phyloP scores from a whole-genome alignment of 2,888 invertebrate species.

The Gisinianus flammeolus region DNA sequence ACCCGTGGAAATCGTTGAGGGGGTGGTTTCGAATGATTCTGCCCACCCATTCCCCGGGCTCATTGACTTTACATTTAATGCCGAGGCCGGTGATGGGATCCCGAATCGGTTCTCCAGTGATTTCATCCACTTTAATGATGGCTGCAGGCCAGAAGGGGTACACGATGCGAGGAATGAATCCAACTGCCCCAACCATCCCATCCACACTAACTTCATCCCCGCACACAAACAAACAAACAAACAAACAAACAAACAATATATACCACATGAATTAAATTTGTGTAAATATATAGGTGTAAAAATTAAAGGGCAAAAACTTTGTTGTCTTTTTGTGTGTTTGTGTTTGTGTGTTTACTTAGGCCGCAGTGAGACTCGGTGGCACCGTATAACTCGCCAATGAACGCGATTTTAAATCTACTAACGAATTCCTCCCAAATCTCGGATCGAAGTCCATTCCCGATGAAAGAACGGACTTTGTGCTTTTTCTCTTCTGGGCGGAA shows the following conservation, averaged over 20 bases:
- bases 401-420: slow-evolving; percentile 79
- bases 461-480: slow-evolving; percentile 80
- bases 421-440: slow-evolving; percentile 93
- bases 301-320: not conserved
- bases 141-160: slow-evolving; percentile 81
- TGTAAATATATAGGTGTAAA: not conserved
- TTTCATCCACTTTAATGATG: slow-evolving; percentile 75
- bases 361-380: slow-evolving; percentile 89
- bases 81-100: slow-evolving; percentile 81
- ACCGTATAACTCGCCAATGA: slow-evolving; percentile 93
- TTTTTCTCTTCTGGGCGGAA: slow-evolving; percentile 72
- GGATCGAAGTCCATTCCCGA: slow-evolving; percentile 91
- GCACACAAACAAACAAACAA: too few species aligned
- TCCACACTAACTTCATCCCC: slow-evolving; percentile 84
- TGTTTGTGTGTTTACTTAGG: slow-evolving; percentile 14
- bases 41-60: slow-evolving; percentile 95
- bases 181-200: slow-evolving; percentile 90
- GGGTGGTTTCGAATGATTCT: slow-evolving; percentile 90
- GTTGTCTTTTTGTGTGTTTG: not conserved
- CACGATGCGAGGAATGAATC: slow-evolving; percentile 88
- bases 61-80: slow-evolving; percentile 71
- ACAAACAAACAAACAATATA: too few species aligned
- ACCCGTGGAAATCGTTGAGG: slow-evolving; percentile 85
- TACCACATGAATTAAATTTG: not conserved
- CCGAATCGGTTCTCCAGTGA: slow-evolving; percentile 86